A percentile compares a stretch with the other conserved stretches of the same genome.
These are phyloP conservation scores for Pseudochaenichthys georgianus DNA, from an alignment of 2,797 vertebrate genomes.

Conservation along the genomic window DNA sequence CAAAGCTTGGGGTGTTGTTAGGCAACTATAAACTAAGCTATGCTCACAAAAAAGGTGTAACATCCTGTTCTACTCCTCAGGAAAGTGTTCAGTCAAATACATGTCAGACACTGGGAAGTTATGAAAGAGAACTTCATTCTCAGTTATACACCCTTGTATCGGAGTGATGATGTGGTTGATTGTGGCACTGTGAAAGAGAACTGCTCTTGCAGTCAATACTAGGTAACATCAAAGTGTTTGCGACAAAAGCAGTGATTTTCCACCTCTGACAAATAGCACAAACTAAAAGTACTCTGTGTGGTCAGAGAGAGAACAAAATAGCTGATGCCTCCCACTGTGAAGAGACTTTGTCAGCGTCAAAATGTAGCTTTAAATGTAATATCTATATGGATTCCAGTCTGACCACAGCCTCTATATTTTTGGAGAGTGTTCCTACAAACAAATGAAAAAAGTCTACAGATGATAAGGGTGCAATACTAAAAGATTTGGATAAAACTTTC, in stretches of 20 bases:
- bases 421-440: conserved; percentile 3
- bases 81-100: conserved; percentile 1
- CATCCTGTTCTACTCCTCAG: conserved; percentile 3
- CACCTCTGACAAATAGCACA: conserved; percentile 11
- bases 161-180: conserved; percentile 31
- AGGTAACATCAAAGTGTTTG: conserved; percentile 28
- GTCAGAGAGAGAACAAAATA: conserved; percentile 43
- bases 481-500: not conserved
- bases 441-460: not conserved
- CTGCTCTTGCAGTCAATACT: not conserved
- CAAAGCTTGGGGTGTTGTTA: not conserved
- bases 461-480: not conserved
- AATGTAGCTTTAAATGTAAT: conserved; percentile 31
- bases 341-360: conserved; percentile 29
- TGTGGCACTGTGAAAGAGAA: conserved; percentile 28
- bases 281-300: conserved; percentile 22
- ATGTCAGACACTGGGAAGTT: not conserved
- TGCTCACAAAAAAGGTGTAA: not conserved
- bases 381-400: conserved; percentile 27
- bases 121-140: conserved; percentile 25
- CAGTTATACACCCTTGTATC: not conserved
- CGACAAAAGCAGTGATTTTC: conserved; percentile 28
- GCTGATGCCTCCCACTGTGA: conserved; percentile 24
- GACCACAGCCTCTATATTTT: conserved; percentile 23
- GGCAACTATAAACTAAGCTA: not conserved